Conservation (phyloP, 2,113 vertebrate species). For the Rallus limicola region DNA sequence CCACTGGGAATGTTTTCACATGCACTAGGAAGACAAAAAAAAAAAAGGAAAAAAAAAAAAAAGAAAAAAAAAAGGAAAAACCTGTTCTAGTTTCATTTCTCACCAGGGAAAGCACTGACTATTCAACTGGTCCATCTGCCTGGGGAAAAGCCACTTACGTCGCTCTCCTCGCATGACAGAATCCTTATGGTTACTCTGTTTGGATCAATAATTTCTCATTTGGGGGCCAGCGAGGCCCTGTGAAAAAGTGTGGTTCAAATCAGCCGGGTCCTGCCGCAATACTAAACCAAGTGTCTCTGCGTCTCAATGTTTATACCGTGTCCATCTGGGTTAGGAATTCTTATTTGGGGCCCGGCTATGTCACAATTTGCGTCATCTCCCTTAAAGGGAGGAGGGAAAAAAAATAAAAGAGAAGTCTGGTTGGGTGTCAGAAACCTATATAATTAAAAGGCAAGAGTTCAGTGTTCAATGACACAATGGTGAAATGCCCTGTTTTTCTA, state of each 20-base stretch:
- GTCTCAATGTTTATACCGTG: constrained; percentile 28
- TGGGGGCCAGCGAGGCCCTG: neutral
- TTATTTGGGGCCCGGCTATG: constrained; percentile 24
- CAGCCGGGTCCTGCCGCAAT: neutral
- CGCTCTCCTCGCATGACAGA: neutral
- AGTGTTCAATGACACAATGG: constrained; percentile 32
- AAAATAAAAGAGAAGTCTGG: neutral
- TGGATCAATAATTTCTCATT: constrained; percentile 56
- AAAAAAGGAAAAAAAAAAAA: no score
- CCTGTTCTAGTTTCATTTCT: constrained; percentile 18
- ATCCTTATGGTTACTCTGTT: constrained; percentile 42
- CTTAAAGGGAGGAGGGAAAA: constrained; percentile 1
- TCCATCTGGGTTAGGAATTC: constrained; percentile 49
- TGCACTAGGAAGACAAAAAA: neutral
- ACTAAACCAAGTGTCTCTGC: constrained; percentile 1
- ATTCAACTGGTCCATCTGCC: neutral
- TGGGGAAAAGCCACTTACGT: neutral
- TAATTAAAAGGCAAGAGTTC: constrained; percentile 61
- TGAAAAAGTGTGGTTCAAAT: constrained; percentile 31
- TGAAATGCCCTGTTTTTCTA: constrained; percentile 63
- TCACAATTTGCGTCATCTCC: constrained; percentile 50
- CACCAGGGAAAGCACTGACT: neutral
- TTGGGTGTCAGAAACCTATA: constrained; percentile 56
- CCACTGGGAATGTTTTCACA: neutral
- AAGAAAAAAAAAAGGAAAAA: neutral